phyloP scores from a whole-genome alignment of 2,888 invertebrate species.

The Trypoxylon attenuatum region DNA sequence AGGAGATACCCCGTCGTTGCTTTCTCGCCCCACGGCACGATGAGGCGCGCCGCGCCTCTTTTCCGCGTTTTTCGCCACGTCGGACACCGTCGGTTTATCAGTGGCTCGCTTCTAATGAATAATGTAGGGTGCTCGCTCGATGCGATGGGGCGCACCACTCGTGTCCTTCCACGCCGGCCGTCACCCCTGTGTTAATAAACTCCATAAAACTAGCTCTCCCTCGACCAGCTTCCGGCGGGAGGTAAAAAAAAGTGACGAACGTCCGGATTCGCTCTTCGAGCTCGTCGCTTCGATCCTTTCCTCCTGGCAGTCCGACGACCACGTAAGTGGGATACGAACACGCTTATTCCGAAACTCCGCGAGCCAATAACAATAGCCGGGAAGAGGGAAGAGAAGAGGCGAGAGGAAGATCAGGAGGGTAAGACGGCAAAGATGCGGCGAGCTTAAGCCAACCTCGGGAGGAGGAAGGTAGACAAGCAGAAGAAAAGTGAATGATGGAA shows the following conservation, averaged over 20 bases:
- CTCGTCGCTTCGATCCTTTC: too few relatives aligned
- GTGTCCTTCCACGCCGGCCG: too few relatives aligned
- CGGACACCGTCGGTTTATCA: conserved; percentile 31
- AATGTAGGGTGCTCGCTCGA: background rate
- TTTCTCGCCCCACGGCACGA: conserved; percentile 35
- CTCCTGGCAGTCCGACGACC: too few relatives aligned
- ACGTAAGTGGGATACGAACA: too few relatives aligned
- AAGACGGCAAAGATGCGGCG: conserved; percentile 22
- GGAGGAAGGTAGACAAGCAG: conserved; percentile 35
- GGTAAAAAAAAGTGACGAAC: too few relatives aligned
- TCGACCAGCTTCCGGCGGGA: too few relatives aligned
- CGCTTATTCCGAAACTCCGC: background rate
- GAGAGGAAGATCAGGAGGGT: background rate
- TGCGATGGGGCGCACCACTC: background rate
- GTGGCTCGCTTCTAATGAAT: background rate
- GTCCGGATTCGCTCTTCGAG: too few relatives aligned
- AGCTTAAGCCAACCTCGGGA: conserved; percentile 18
- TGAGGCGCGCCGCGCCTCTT: conserved; percentile 2
- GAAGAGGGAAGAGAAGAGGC: background rate
- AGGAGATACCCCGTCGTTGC: conserved; percentile 44
- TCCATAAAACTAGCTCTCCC: background rate
- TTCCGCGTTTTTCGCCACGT: conserved; percentile 18
- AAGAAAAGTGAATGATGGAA: conserved; percentile 63
- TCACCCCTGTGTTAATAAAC: background rate
- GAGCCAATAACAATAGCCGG: background rate